A percentile compares a stretch with the other conserved stretches of the same genome.
These are phyloP conservation scores for Pristionchus japonicus DNA, from an alignment of 2,888 invertebrate species.

Conservation along the genomic window DNA sequence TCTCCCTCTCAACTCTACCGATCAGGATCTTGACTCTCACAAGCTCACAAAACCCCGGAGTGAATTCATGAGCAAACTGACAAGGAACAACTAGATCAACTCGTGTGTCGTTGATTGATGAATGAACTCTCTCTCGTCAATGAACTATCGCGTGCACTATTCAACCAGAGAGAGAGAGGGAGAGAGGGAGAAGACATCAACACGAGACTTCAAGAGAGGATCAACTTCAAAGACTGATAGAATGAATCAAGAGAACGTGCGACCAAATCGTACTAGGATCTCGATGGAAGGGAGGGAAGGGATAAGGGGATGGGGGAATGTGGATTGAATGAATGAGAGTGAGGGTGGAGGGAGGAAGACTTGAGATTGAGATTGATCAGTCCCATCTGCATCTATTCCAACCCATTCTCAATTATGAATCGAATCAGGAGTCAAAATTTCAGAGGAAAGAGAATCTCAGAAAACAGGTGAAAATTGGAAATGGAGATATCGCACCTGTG, in stretches of 20 bases:
- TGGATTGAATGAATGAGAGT: conserved; percentile 1
- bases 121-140: background rate
- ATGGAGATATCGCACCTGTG: background rate
- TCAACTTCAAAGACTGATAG: background rate
- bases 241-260: background rate
- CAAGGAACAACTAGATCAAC: background rate
- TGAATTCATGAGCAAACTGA: background rate
- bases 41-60: background rate
- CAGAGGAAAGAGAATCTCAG: background rate
- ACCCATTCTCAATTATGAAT: background rate
- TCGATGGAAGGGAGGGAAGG: background rate
- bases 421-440: background rate
- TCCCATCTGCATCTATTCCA: background rate
- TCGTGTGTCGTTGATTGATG: conserved; percentile 8
- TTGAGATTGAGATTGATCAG: background rate
- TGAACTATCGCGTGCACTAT: background rate
- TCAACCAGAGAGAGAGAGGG: background rate
- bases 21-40: background rate
- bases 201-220: background rate
- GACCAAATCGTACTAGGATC: background rate
- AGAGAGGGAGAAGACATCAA: background rate
- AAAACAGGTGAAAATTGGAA: background rate
- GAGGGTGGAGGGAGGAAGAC: conserved; percentile 25
- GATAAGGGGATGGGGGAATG: background rate
- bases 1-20: background rate